phyloP scores from a whole-genome alignment of 2,113 vertebrate species.

The Lamprotornis superbus region DNA sequence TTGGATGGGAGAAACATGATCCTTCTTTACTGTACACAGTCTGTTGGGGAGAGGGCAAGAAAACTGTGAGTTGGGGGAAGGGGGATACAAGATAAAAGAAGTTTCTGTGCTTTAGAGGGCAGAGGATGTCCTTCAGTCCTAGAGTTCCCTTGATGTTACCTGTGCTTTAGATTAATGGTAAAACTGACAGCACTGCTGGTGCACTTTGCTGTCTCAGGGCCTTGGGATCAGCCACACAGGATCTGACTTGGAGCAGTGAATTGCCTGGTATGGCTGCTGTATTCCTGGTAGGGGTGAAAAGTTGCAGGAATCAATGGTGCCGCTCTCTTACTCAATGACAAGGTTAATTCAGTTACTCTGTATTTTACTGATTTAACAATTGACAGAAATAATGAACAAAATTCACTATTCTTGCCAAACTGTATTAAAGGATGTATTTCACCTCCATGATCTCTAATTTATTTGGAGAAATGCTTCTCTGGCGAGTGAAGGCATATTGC shows the following conservation, averaged over 20 bases:
- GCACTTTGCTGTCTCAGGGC: neutral
- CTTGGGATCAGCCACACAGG: neutral
- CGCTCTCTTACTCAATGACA: neutral
- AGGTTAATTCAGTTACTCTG: neutral
- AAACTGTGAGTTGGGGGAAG: neutral
- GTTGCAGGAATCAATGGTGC: neutral
- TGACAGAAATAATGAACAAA: neutral
- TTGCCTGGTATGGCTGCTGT: rapidly evolving
- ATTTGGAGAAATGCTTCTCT: neutral
- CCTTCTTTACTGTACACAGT: neutral
- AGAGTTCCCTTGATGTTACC: neutral
- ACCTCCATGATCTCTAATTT: neutral
- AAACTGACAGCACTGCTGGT: neutral
- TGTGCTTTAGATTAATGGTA: neutral
- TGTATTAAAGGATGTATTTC: neutral
- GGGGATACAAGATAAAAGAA: neutral
- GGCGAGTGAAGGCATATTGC: neutral
- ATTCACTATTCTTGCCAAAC: neutral
- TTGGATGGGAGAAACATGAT: neutral
- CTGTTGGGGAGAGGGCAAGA: neutral
- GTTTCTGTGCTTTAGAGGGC: neutral
- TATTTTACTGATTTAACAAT: neutral
- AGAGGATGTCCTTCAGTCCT: neutral
- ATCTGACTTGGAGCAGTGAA: neutral
- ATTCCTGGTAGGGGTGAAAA: neutral